These are phyloP conservation scores for Himalopsyche phryganea DNA, from an alignment of 1,140 invertebrate genomes.

Conservation along the genomic window DNA sequence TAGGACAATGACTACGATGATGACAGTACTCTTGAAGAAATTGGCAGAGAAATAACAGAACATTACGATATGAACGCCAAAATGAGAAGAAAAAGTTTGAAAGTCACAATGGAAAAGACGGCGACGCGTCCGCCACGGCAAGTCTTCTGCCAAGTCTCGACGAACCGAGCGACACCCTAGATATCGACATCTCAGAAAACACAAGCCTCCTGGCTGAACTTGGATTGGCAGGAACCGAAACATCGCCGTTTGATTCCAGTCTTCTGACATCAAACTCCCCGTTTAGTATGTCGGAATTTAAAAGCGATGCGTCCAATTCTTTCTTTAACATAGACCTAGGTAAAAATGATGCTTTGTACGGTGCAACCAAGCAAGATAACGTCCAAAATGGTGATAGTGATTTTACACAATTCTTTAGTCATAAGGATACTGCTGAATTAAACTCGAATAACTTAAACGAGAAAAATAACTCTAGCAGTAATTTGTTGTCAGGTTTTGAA, in stretches of 20 bases:
- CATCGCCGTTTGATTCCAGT: slow-evolving; percentile 5
- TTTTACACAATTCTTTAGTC: slow-evolving; percentile 18
- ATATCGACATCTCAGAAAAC: slow-evolving; percentile 28
- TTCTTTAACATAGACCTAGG: slow-evolving; percentile 29
- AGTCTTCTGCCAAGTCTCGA: slow-evolving; percentile 30
- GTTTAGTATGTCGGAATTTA: slow-evolving; percentile 14
- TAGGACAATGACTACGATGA: slow-evolving; percentile 51
- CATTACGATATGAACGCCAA: slow-evolving; percentile 31
- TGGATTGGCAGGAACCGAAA: slow-evolving; percentile 24
- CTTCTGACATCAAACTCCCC: slow-evolving; percentile 10
- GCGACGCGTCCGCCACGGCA: slow-evolving; percentile 1
- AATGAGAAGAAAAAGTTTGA: slow-evolving; percentile 22
- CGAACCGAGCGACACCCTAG: slow-evolving; percentile 2
- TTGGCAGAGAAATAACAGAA: slow-evolving; percentile 36
- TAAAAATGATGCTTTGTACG: background rate
- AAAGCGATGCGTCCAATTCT: slow-evolving; percentile 5
- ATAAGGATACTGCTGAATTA: slow-evolving; percentile 1
- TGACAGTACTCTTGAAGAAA: slow-evolving; percentile 40
- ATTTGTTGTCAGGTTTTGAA: slow-evolving; percentile 24
- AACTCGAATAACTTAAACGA: slow-evolving; percentile 8
- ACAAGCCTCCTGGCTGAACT: slow-evolving; percentile 32
- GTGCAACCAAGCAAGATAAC: background rate
- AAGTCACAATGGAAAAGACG: slow-evolving; percentile 3
- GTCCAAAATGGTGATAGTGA: background rate
- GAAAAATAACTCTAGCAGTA: slow-evolving; percentile 19